Conservation (phyloP, 2,797 vertebrate genomes). For the Typhlichthys subterraneus region DNA sequence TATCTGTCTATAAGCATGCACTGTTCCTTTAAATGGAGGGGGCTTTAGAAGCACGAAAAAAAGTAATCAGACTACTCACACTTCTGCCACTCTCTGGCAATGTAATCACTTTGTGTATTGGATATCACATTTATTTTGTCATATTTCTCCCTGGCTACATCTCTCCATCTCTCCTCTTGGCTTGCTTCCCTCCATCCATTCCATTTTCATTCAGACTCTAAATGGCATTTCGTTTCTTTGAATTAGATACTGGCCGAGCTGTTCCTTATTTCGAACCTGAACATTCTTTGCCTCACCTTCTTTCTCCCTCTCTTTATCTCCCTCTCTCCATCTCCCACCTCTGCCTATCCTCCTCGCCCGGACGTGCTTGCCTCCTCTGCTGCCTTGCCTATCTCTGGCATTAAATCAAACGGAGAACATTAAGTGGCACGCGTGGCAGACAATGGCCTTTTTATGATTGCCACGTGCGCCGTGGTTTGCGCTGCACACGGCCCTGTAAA, state of each 20-base stretch:
- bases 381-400: conserved; percentile 77
- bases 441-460: conserved; percentile 84
- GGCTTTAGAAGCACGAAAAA: conserved; percentile 45
- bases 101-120: conserved; percentile 71
- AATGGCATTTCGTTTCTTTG: conserved; percentile 72
- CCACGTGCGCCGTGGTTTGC: conserved; percentile 73
- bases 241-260: conserved; percentile 69
- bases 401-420: conserved; percentile 87
- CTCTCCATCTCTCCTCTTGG: conserved; percentile 16
- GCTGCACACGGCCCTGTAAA: conserved; percentile 76
- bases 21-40: conserved; percentile 62
- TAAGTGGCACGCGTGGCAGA: conserved; percentile 80
- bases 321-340: conserved; percentile 44
- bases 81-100: conserved; percentile 61
- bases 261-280: conserved; percentile 70
- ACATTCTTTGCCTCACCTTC: conserved; percentile 43
- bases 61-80: conserved; percentile 62
- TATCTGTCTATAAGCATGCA: conserved; percentile 58
- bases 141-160: conserved; percentile 47
- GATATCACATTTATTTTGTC: conserved; percentile 71
- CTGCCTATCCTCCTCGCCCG: conserved; percentile 61
- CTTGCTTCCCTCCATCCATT: conserved; percentile 49
- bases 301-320: conserved; percentile 41
- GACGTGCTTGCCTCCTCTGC: conserved; percentile 42
- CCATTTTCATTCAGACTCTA: conserved; percentile 65